Conservation (phyloP, 2,113 vertebrate species). For the Ciconia boyciana region DNA sequence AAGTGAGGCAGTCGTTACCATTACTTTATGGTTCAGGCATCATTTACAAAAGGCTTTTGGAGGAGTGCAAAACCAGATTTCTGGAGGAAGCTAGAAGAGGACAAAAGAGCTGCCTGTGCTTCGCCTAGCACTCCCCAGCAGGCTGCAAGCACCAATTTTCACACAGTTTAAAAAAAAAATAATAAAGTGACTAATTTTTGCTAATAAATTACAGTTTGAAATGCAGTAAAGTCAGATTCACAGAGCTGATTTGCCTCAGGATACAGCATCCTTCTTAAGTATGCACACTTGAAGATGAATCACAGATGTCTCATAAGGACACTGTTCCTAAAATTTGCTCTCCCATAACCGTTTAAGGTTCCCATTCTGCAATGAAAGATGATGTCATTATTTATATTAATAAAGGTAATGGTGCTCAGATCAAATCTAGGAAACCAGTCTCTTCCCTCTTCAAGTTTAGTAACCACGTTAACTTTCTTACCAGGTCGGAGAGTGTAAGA, state of each 20-base stretch:
- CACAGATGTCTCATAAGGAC: neutral
- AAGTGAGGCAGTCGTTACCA: neutral
- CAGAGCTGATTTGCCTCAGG: neutral
- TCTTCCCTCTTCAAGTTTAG: neutral
- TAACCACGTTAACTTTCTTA: neutral
- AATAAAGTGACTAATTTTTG: neutral
- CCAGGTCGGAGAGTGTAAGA: neutral
- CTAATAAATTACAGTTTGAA: neutral
- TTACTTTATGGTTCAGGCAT: conserved; percentile 9
- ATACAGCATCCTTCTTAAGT: neutral
- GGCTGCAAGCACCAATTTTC: neutral
- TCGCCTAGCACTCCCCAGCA: neutral
- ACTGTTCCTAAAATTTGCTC: neutral
- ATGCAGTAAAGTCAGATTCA: neutral
- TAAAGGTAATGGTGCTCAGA: neutral
- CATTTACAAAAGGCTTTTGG: conserved; percentile 28
- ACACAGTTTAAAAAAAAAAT: neutral
- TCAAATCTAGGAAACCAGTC: neutral
- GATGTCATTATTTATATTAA: conserved; percentile 20
- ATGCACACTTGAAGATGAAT: neutral
- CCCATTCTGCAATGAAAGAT: neutral
- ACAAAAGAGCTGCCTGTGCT: neutral
- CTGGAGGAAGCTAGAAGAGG: neutral
- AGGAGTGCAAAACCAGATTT: conserved; percentile 26
- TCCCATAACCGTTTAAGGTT: neutral